Evolutionary conservation across 2,113 vertebrate species (phyloP).

Genomic region (Prochilodus magdalenae): DNA sequence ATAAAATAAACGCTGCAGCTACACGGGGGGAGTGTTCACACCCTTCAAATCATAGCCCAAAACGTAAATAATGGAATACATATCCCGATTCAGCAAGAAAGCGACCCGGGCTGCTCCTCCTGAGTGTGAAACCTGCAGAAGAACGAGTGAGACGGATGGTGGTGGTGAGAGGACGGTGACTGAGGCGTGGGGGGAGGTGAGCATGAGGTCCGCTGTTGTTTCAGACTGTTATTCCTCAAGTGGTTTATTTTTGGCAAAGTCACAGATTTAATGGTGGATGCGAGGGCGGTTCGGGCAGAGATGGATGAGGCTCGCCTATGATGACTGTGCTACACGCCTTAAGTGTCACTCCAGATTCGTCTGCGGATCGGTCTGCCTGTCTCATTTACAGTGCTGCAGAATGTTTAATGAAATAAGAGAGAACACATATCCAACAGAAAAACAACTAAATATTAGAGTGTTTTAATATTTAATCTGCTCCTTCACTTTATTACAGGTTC

Average conservation of each 20-base stretch:
- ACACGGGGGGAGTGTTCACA: conserved; percentile 29
- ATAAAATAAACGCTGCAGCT: conserved; percentile 8
- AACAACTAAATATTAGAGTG: too few species aligned
- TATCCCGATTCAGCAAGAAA: conserved; percentile 47
- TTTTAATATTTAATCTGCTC: too few species aligned
- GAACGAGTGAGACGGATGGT: conserved; percentile 46
- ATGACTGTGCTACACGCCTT: conserved; percentile 35
- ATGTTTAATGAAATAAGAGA: too few species aligned
- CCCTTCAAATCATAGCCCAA: conserved; percentile 46
- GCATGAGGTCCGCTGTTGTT: background rate
- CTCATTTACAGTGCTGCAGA: background rate
- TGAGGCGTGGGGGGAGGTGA: background rate
- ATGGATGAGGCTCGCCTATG: conserved; percentile 34
- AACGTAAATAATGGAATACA: conserved; percentile 57
- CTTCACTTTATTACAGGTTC: too few species aligned
- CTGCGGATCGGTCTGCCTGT: conserved; percentile 33
- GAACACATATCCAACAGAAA: too few species aligned
- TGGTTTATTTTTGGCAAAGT: background rate
- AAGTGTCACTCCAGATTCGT: conserved; percentile 37
- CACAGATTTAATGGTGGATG: background rate
- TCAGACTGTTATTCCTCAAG: background rate
- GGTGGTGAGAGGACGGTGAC: background rate
- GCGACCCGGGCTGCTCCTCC: conserved; percentile 9
- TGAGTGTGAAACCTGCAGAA: background rate
- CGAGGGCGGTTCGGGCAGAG: conserved; percentile 11